Percentiles rank a stretch among this genome's conserved stretches.
Conservation (phyloP, 2,113 vertebrate genomes). For the Hassar affinis region DNA sequence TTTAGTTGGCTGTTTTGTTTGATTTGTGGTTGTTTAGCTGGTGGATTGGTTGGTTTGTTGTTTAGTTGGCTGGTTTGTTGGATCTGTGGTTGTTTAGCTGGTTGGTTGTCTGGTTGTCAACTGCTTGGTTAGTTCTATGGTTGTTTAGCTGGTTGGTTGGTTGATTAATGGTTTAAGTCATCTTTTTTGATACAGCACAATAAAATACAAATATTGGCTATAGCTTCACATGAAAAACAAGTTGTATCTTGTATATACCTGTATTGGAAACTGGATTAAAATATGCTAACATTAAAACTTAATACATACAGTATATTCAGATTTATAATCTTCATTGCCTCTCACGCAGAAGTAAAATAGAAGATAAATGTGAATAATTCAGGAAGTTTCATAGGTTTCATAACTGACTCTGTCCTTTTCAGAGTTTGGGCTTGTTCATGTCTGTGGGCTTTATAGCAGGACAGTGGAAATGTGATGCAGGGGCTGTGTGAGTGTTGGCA, state of each 20-base stretch:
- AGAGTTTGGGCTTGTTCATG: slow-evolving; percentile 2
- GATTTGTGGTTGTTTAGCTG: neutral
- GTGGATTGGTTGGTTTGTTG: neutral
- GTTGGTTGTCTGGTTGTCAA: neutral
- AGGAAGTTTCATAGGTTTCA: neutral
- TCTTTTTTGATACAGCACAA: neutral
- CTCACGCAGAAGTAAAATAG: neutral
- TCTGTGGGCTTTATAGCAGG: slow-evolving; percentile 13
- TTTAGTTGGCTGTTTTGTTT: neutral
- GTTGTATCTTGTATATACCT: neutral
- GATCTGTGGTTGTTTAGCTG: too few species aligned
- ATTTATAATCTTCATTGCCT: neutral
- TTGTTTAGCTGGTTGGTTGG: neutral
- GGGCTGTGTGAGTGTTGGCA: slow-evolving; percentile 25
- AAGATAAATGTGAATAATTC: neutral
- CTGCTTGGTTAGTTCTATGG: neutral
- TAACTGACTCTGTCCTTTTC: neutral
- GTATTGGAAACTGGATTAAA: neutral
- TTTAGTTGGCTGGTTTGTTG: too few species aligned
- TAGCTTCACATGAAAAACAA: neutral
- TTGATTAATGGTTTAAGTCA: neutral
- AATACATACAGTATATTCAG: neutral
- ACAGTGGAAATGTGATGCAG: slow-evolving; percentile 23
- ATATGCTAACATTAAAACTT: neutral
- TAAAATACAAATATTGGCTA: neutral